These are phyloP conservation scores for Colletes latitarsis DNA, from an alignment of 1,140 invertebrate species.

Conservation along the genomic window DNA sequence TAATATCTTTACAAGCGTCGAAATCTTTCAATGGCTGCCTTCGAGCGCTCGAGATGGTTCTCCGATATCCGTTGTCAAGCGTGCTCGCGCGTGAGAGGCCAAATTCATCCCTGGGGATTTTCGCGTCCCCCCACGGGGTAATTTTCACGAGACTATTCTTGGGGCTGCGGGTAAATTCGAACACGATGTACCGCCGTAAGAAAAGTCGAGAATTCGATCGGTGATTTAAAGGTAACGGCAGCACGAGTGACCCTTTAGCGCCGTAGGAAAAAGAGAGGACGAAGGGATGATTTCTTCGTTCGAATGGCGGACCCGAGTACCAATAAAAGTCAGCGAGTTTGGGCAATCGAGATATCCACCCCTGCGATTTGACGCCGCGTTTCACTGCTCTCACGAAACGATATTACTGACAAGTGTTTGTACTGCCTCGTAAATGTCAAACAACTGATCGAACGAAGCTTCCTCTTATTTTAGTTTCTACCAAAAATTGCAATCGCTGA, in stretches of 20 bases:
- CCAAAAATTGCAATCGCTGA: too few relatives aligned
- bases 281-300: constrained; percentile 1
- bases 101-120: constrained; percentile 38
- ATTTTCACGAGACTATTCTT: constrained; percentile 44
- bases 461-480: not conserved
- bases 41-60: constrained; percentile 20
- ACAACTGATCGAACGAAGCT: not conserved
- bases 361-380: constrained; percentile 1
- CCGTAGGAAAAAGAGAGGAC: not conserved
- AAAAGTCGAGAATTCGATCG: not conserved
- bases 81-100: not conserved
- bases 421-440: not conserved
- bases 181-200: constrained; percentile 2
- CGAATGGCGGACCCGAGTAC: constrained; percentile 1
- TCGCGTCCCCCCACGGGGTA: constrained; percentile 13
- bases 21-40: constrained; percentile 30
- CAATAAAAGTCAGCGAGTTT: constrained; percentile 37
- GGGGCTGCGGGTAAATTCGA: constrained; percentile 16
- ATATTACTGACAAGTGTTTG: constrained; percentile 13
- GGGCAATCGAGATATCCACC: constrained; percentile 16
- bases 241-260: constrained; percentile 9
- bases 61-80: constrained; percentile 38
- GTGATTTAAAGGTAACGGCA: constrained; percentile 31
- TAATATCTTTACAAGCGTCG: constrained; percentile 34
- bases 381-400: not conserved